Evolutionary conservation across 2,888 invertebrate genomes (phyloP), one percentile per base, ranked within the genome.

Genomic region (Drosophila kanekoi): DNA sequence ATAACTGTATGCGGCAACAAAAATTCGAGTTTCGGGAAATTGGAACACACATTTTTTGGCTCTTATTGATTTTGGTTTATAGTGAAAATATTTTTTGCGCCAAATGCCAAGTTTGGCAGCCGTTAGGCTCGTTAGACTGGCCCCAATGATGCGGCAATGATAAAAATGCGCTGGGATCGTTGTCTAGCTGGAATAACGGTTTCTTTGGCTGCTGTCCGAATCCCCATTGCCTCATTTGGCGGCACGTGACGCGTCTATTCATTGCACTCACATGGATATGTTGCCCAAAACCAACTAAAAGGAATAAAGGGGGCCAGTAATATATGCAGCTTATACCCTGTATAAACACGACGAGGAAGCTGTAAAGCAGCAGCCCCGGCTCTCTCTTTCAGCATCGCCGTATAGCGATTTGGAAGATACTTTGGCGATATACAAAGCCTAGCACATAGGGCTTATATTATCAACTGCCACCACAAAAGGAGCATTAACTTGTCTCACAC

Each of bases 111-210:
- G 41, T 54, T 61, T 49, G 52, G 62, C 54, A 5, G 59, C 66
- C 69, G 79, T 68, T 74, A 74, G 73, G 62, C 77, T 77, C 65
- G 74, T 77, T 66, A 67, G 56, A 40, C 66, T 72, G 77, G 44
- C 66, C 73, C 77, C 77, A 74, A 74, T 77, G 65, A 64, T 76
- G 72, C 64, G 40, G 18, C 73, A 48, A 52, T 75, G 71, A 71
- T 73, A 65, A 60, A 77, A 60, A 77, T 77, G 40, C 40, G 37
- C 35, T 41, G 40, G 11, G 43, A 54, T 63, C 47, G 33, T 14
- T 53, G 33, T 33, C 5, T 33, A 32, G 48, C 43, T 33, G 11
- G 9, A 37, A 56, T 16, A 35, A 71, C 72, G 37, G 76, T 75
- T 72, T 23, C 35, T n/a, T 9, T 3, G 6, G 5, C 6, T 18